A percentile compares a stretch with the other conserved stretches of the same genome.
phyloP scores from a whole-genome alignment of 2,797 vertebrate species.

The Chromobotia macracanthus region DNA sequence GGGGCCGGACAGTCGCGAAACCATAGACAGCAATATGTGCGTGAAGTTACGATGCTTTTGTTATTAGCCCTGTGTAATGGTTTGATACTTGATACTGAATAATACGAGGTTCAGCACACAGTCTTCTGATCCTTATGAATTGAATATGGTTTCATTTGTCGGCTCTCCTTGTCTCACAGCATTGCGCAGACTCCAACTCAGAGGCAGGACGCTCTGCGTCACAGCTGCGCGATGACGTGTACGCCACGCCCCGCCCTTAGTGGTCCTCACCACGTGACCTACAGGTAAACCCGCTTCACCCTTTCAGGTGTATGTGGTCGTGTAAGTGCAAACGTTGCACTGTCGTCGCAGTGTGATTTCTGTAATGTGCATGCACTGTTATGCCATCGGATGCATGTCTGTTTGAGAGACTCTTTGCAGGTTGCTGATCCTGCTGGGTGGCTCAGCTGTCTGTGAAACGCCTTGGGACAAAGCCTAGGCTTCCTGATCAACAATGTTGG shows the following conservation, averaged over 20 bases:
- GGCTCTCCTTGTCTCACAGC: conserved; percentile 82
- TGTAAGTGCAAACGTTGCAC: conserved; percentile 21
- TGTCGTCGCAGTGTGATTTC: conserved; percentile 17
- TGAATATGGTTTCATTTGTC: conserved; percentile 72
- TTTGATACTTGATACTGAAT: conserved; percentile 31
- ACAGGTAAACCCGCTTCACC: conserved; percentile 73
- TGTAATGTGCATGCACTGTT: conserved; percentile 42
- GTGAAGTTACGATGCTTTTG: conserved; percentile 28
- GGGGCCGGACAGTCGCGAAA: conserved; percentile 46
- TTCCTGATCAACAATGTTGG: conserved; percentile 40
- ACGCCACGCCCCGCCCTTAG: conserved; percentile 57
- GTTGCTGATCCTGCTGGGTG: conserved; percentile 46
- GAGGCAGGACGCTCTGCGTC: conserved; percentile 66
- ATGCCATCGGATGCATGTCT: conserved; percentile 44
- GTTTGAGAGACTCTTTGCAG: conserved; percentile 56
- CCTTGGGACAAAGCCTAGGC: conserved; percentile 33
- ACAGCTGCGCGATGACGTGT: conserved; percentile 61
- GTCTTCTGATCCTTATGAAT: conserved; percentile 1
- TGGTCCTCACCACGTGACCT: conserved; percentile 65
- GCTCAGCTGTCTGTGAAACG: conserved; percentile 40
- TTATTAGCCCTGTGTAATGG: conserved; percentile 29
- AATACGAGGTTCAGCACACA: background rate
- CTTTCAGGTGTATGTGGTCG: conserved; percentile 57
- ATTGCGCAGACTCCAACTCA: conserved; percentile 71
- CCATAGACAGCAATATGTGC: conserved; percentile 41